A percentile compares a stretch with the other conserved stretches of the same genome.
These are phyloP conservation scores for Phaedon cochleariae DNA, from an alignment of 2,888 invertebrate genomes.

Conservation along the genomic window DNA sequence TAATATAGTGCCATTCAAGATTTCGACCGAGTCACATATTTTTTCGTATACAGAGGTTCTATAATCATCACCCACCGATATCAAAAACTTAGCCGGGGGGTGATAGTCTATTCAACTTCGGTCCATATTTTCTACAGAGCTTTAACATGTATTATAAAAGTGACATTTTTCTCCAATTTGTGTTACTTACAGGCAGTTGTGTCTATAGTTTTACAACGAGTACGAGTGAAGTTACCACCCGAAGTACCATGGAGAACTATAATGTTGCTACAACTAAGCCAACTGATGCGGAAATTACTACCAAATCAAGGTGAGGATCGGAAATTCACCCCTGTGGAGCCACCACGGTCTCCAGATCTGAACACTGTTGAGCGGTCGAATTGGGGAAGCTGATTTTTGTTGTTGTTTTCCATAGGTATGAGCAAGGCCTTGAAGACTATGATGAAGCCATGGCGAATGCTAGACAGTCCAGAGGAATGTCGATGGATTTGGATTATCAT, in stretches of 20 bases:
- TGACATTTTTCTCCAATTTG: constrained; percentile 35
- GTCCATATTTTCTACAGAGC: no score
- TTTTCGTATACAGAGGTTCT: constrained; percentile 16
- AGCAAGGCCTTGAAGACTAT: constrained; percentile 56
- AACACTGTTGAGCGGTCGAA: not conserved
- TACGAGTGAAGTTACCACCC: constrained; percentile 20
- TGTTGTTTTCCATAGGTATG: constrained; percentile 46
- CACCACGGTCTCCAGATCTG: not conserved
- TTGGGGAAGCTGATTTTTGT: no score
- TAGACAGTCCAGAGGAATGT: constrained; percentile 58
- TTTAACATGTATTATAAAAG: constrained; percentile 34
- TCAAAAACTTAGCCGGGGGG: constrained; percentile 14
- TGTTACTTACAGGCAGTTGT: constrained; percentile 33
- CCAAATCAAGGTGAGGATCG: constrained; percentile 48
- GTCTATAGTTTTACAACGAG: constrained; percentile 16
- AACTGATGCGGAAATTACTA: constrained; percentile 30
- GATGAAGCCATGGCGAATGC: constrained; percentile 52
- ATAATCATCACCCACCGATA: constrained; percentile 18
- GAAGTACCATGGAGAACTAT: constrained; percentile 41
- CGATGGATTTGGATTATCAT: constrained; percentile 63
- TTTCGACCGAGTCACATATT: constrained; percentile 37
- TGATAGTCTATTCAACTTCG: constrained; percentile 15
- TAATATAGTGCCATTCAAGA: constrained; percentile 42
- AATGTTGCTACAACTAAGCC: constrained; percentile 51
- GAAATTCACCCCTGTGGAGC: not conserved